Evolutionary conservation across 2,888 invertebrate genomes (phyloP).

Genomic region (Pterostichus niger): DNA sequence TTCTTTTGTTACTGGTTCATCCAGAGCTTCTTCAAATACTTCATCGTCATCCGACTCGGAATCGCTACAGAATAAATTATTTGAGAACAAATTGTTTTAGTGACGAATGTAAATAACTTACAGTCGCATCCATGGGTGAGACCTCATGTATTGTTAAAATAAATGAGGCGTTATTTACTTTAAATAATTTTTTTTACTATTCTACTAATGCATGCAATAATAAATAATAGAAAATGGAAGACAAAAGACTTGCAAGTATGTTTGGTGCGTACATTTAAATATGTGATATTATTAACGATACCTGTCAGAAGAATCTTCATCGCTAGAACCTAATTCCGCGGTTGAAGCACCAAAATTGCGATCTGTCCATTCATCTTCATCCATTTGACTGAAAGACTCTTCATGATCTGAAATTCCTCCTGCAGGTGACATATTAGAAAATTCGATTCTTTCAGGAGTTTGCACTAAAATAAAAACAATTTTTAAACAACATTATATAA

Average conservation of each 20-base stretch:
- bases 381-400: slow-evolving; percentile 87
- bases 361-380: slow-evolving; percentile 97
- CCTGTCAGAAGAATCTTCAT: slow-evolving; percentile 80
- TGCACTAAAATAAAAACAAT: slow-evolving; percentile 76
- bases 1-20: slow-evolving; percentile 82
- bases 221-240: slow-evolving; percentile 4
- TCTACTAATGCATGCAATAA: slow-evolving; percentile 62
- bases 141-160: slow-evolving; percentile 65
- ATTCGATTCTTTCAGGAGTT: slow-evolving; percentile 90
- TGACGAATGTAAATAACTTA: slow-evolving; percentile 57
- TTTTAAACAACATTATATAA: neutral
- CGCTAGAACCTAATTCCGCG: slow-evolving; percentile 80
- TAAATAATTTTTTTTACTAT: slow-evolving; percentile 30
- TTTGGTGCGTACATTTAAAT: slow-evolving; percentile 12
- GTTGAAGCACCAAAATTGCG: slow-evolving; percentile 92
- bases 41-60: slow-evolving; percentile 83
- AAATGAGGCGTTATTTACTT: slow-evolving; percentile 60
- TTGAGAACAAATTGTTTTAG: neutral
- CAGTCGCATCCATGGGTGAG: slow-evolving; percentile 67
- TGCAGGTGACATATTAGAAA: slow-evolving; percentile 80
- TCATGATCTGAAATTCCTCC: slow-evolving; percentile 81
- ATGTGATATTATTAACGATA: slow-evolving; percentile 1
- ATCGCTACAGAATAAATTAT: slow-evolving; percentile 76
- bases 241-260: slow-evolving; percentile 7
- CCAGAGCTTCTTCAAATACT: slow-evolving; percentile 84